These are phyloP conservation scores for Podilymbus podiceps DNA, from an alignment of 2,113 vertebrate genomes.

Conservation along the genomic window DNA sequence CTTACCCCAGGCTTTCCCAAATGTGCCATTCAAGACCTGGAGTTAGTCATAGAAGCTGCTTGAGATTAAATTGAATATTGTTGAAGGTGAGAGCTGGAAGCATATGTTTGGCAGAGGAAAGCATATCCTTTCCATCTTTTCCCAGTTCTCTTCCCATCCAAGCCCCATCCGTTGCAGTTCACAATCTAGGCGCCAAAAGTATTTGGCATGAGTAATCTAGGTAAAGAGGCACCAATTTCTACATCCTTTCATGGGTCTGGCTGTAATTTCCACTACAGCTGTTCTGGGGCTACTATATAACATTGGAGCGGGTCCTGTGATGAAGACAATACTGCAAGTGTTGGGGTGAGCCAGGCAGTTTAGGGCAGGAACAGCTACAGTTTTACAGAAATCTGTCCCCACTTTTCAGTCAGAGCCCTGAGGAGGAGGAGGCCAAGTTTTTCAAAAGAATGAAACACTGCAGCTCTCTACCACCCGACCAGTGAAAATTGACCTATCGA, in stretches of 20 bases:
- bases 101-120: not conserved
- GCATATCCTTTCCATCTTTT: not conserved
- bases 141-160: not conserved
- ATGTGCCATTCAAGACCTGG: not conserved
- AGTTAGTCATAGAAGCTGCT: not conserved
- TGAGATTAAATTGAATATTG: not conserved
- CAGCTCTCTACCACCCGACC: not conserved
- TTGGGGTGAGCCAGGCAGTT: not conserved
- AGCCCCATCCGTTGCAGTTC: not conserved
- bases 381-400: not conserved
- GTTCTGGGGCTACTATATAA: not conserved
- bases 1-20: not conserved
- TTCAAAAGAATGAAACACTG: not conserved
- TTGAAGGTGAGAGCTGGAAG: not conserved
- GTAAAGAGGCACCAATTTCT: not conserved
- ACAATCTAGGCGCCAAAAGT: not conserved
- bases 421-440: not conserved
- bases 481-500: rapidly evolving
- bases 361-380: not conserved
- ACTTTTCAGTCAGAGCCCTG: not conserved
- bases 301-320: not conserved
- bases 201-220: not conserved
- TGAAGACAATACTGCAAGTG: not conserved
- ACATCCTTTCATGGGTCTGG: not conserved
- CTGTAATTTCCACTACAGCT: not conserved